A percentile compares a stretch with the other conserved stretches of the same genome.
Conservation (phyloP, 2,797 vertebrate species). For the Anguilla anguilla region DNA sequence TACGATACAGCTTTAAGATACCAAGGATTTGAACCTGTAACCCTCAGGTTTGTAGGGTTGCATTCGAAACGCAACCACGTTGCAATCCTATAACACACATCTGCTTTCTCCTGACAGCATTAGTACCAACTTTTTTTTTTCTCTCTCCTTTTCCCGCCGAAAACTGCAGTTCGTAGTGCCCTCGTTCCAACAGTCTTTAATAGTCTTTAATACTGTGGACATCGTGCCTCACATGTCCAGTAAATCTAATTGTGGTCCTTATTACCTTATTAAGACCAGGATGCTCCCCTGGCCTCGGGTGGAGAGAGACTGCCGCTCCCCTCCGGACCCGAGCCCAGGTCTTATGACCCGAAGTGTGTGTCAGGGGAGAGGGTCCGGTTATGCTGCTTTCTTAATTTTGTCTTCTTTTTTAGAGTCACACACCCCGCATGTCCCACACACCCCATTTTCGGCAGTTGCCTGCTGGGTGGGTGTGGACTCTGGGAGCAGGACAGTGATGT, state of each 20-base stretch:
- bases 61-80: neutral
- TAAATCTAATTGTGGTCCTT: conserved; percentile 64
- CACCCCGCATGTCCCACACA: neutral
- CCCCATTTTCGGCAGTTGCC: neutral
- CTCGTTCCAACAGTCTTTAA: conserved; percentile 27
- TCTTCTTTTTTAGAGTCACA: neutral
- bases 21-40: neutral
- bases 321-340: conserved; percentile 34
- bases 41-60: neutral
- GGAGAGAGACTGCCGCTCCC: neutral
- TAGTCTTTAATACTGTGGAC: conserved; percentile 44
- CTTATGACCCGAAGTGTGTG: conserved; percentile 4
- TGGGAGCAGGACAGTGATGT: neutral
- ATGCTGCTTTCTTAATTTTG: neutral
- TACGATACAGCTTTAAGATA: neutral
- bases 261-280: conserved; percentile 58
- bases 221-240: conserved; percentile 68
- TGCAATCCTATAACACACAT: neutral
- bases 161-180: conserved; percentile 32
- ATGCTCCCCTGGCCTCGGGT: conserved; percentile 21
- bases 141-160: neutral
- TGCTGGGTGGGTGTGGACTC: neutral
- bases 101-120: neutral
- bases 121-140: neutral
- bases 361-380: neutral